Evolutionary conservation across 2,888 invertebrate genomes (phyloP), one percentile per base, ranked within the genome.

Genomic region (Lobophora halterata): DNA sequence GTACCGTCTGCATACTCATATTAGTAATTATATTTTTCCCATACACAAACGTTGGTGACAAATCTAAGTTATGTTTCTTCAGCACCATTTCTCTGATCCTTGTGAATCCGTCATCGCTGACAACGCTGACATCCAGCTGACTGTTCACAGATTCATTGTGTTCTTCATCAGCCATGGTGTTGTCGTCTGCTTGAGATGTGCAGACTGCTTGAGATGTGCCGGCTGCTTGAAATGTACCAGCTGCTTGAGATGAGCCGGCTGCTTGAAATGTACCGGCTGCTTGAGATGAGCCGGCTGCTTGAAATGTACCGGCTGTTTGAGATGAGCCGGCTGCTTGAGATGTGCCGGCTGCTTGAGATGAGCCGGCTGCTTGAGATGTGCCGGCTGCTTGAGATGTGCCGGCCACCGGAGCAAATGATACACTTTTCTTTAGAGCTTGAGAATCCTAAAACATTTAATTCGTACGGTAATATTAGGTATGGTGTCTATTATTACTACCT

Each of bases 41-140:
- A 52, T 83, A 86, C 7, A 73, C 67, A 64, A 85, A 85, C 49
- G 75, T 68, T 2, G 85, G 85, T 1, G 83, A 81, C 8, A 65
- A 55, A 50, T 81, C 74, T 27, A 86, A 61, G 39, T 82, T 74
- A 42, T 76, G 76, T 53, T 78, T 68, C 45, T 72, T 80, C 6
- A 79, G 36, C 30, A 79, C 63, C 63, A 74, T 75, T 19, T 80
- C 73, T 57, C 74, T 72, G 5, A 78, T 72, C 40, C 65, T 71
- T 7, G 43, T 52, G 27, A 61, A 75, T 26, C 69, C 71, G 9
- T 74, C 75, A 18, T 72, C 72, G 40, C 59, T 72, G 0, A 44
- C 61, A 7, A 49, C 46, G 36, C 65, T 73, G 1, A 49, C 46
- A 8, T 79, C 51, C 5, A 68, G 14, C 47, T 71, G 65, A 38